These are phyloP conservation scores for Callorhinus ursinus DNA, from an alignment of 2,113 vertebrate genomes.

Conservation along the genomic window DNA sequence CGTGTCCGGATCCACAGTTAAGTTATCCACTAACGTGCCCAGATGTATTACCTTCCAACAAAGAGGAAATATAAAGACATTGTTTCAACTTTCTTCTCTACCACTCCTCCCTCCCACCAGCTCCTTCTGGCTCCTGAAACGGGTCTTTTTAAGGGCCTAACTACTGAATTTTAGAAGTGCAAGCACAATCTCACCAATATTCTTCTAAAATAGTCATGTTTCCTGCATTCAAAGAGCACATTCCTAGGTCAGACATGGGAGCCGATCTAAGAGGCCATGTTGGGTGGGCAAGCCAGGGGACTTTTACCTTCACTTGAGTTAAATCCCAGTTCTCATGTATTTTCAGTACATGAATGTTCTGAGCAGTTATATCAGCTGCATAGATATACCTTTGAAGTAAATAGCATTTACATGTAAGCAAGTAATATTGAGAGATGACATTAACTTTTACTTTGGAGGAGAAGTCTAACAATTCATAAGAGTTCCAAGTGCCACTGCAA, in stretches of 20 bases:
- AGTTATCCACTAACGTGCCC: conserved; percentile 90
- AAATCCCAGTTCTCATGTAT: conserved; percentile 88
- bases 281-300: not conserved
- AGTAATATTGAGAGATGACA: not conserved
- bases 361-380: conserved; percentile 85
- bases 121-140: not conserved
- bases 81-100: not conserved
- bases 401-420: conserved; percentile 19
- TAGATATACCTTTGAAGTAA: conserved; percentile 91
- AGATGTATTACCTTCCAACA: conserved; percentile 86
- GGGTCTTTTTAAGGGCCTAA: not conserved
- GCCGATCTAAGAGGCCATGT: not conserved
- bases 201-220: not conserved
- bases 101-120: not conserved
- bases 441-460: not conserved
- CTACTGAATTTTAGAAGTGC: not conserved
- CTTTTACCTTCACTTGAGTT: conserved; percentile 90
- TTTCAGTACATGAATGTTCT: conserved; percentile 89
- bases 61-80: not conserved
- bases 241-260: not conserved
- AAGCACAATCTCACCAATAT: not conserved
- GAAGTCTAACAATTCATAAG: not conserved
- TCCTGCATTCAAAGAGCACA: not conserved
- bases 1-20: conserved; percentile 89
- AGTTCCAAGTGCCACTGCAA: not conserved